Base-by-base conservation (phyloP, 1,140 invertebrate species). In the Aricia agestis region DNA sequence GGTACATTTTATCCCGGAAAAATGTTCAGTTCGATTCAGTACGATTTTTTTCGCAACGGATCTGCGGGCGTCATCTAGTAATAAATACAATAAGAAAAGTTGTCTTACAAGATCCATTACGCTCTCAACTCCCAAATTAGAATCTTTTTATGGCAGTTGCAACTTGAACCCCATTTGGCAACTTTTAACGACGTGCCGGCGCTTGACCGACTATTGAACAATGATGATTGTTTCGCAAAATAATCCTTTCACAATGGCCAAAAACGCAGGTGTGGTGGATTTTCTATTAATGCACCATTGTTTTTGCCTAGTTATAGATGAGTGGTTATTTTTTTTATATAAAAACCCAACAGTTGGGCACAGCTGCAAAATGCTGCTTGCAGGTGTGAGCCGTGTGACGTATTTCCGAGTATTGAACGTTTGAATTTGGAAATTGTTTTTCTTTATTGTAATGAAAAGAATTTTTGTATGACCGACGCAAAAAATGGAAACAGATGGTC, bases 211-310 rank as follows among this genome's bases (percentile, higher is more conserved):
- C 18, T 63, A 2, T 63, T 63, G 59, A 25, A 63, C 59, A 63
- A 63, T 63, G 10, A 19, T 63, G 19, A 63, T 19, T 63, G 59
- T 19, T 63, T 18, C 59, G 45, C 11, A 52, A 13, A 63, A 63
- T 63, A 63, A 63, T 19, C 59, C 10, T 17, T 63, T 63, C 19
- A 25, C 59, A 63, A 59, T 17, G n/a, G 2, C 36, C 18, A 5
- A 13, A 66, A 65, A 69, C 11, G 63, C 61, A 45, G 32, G 18
- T 63, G 59, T 63, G 19, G 59, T 17, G 18, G 18, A 63, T 63
- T 63, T 25, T 18, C 45, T 63, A 25, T 25, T 19, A 63, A 19
- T 63, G 59, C 18, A 19, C 10, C 18, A 63, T 63, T 63, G 59
- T 19, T 7, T 63, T 63, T 63, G 10, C 6, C 18, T 63, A 63